Evolutionary conservation across 2,888 invertebrate genomes (phyloP).

Genomic region (Quadroppia sp.): DNA sequence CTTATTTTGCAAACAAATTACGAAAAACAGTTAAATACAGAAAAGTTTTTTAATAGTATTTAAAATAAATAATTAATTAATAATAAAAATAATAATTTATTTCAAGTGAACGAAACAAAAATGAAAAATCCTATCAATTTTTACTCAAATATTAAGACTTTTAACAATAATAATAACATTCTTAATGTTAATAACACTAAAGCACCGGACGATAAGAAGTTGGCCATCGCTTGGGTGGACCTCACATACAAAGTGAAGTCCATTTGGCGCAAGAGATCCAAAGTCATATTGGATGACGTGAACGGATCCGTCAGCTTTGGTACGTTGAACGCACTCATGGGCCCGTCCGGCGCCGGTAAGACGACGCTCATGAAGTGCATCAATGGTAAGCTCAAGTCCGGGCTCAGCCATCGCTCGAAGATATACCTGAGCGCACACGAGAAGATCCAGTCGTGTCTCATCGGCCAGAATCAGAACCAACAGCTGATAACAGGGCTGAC

Average conservation of each 20-base stretch:
- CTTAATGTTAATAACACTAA: neutral
- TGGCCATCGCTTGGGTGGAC: slow-evolving; percentile 23
- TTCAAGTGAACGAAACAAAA: neutral
- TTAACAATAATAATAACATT: neutral
- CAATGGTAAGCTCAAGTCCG: slow-evolving; percentile 14
- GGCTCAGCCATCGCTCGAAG: slow-evolving; percentile 1
- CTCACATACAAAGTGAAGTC: slow-evolving; percentile 1
- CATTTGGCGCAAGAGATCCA: neutral
- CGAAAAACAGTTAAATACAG: neutral
- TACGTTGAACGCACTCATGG: slow-evolving; percentile 21
- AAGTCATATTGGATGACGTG: slow-evolving; percentile 12
- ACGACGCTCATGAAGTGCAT: slow-evolving; percentile 23
- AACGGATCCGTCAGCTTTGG: neutral
- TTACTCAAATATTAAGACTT: neutral
- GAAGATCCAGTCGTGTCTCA: slow-evolving; percentile 27
- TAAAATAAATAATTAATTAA: neutral
- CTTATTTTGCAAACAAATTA: neutral
- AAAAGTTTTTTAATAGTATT: neutral
- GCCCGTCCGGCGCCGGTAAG: slow-evolving; percentile 28
- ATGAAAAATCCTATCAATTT: neutral
- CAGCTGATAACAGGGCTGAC: slow-evolving; percentile 18
- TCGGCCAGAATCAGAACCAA: slow-evolving; percentile 17
- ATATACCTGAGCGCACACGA: slow-evolving; percentile 18
- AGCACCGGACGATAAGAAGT: neutral
- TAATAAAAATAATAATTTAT: neutral